phyloP scores from a whole-genome alignment of 2,888 invertebrate species.

The Molorchus minor region DNA sequence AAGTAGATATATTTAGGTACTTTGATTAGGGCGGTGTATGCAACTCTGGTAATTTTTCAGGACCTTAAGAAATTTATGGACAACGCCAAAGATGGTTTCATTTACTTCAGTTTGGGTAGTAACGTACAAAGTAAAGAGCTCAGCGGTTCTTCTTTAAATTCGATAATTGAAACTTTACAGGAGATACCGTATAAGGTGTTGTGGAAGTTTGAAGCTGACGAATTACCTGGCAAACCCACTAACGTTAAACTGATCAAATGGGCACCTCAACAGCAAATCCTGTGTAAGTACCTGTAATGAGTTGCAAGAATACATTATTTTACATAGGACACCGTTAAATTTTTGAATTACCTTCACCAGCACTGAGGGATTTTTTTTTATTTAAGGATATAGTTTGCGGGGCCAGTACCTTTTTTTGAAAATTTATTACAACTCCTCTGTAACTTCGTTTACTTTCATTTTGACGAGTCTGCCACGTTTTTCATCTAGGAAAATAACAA shows the following conservation, averaged over 20 bases:
- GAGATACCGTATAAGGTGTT: slow-evolving; percentile 34
- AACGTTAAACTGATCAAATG: slow-evolving; percentile 33
- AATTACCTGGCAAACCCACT: slow-evolving; percentile 19
- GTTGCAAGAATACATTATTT: neutral
- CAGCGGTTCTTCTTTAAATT: neutral
- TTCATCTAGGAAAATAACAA: no score
- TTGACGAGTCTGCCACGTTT: no score
- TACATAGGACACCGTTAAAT: no score
- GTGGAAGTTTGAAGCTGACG: slow-evolving; percentile 36
- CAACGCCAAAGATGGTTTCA: slow-evolving; percentile 27
- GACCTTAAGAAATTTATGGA: slow-evolving; percentile 35
- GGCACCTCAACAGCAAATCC: slow-evolving; percentile 23
- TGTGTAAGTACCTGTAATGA: neutral
- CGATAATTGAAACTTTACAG: slow-evolving; percentile 23
- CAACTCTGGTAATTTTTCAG: no score
- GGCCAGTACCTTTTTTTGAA: no score
- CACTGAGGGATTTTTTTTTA: no score
- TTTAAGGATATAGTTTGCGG: no score
- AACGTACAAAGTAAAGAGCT: slow-evolving; percentile 33
- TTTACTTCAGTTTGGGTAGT: slow-evolving; percentile 39
- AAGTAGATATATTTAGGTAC: no score
- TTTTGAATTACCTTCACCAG: no score
- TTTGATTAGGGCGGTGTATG: no score
- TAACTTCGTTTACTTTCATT: no score
- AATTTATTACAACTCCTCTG: no score